Evolutionary conservation across 2,113 vertebrate species (phyloP), one percentile per base, ranked within the genome.

Genomic region (Hiodon alosoides): DNA sequence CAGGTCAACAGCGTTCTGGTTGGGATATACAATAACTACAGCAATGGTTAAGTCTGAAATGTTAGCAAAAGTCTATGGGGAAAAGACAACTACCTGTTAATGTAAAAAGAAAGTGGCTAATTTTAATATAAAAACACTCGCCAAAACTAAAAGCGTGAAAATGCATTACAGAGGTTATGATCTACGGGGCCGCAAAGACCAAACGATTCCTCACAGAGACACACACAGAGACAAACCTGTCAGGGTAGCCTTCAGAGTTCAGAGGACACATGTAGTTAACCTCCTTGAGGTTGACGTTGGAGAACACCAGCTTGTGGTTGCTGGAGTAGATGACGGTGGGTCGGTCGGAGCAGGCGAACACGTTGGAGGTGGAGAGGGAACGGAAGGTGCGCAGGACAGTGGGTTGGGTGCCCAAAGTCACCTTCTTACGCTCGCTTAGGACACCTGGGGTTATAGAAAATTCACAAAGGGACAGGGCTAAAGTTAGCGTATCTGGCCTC

Each of bases 231-330:
- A 17, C 90, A 81, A 69, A 95, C 97, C 97, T 99, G 90, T 99
- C 97, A 0, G 97, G 97, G 59, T 99, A 99, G 0, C 97, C 97
- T 46, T 99, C 96, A 0, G 97, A 99, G 90, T 99, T 99, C 81
- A 99, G 95, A 0, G 97, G 97, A 82, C 97, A 99, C 97, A 99
- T 99, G 81, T 99, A 99, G 87, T 99, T 99, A 85, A 99, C 97
- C 80, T 99, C 97, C 85, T 99, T 99, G 78, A 99, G 94, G 90
- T 99, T 99, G 87, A 99, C 97, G 0, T 99, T 99, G 81, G 97
- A 98, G 89, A 99, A 99, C 73, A 99, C 97, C 80, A 99, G 88
- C 78, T 99, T 99, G 92, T 99, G 97, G 87, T 99, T 99, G 85
- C 96, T 98, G 86, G 97, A 99, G 83, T 99, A 99, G 90, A 99